Base-by-base conservation (phyloP, 2,113 vertebrate species). In the Hylia prasina region DNA sequence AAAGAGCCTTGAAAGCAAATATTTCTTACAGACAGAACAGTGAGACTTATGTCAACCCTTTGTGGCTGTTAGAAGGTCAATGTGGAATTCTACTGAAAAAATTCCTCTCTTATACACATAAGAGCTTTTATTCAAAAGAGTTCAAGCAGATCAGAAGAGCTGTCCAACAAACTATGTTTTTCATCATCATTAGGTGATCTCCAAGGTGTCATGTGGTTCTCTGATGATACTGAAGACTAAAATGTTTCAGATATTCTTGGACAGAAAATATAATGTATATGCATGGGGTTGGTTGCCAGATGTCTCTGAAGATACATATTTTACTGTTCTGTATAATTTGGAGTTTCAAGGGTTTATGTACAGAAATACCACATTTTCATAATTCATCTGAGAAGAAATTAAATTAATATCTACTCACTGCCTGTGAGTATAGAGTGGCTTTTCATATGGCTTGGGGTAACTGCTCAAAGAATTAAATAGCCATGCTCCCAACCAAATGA, bases 141-240 rank as follows among this genome's bases (percentile, higher is more conserved):
- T 51, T 92, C 42, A 90, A 86, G 39, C 42, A 65, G 35, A 93
- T 47, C 60, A 94, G 60, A 93, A 60, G 39, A 87, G 22, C 72
- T 75, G 47, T 75, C 60, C 64, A 68, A 83, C 44, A 81, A 83
- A 63, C 24, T 35, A 50, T 0, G 0, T 23, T 89, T 54, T 89
- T 81, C 80, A 89, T 96, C 95, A 95, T 81, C 87, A 68, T 92
- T 91, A 92, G 15, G 60, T 89, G 44, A 89, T 90, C 89, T 92
- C 94, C 28, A 73, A 84, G 72, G 89, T 89, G 51, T 81, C 1
- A 0, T 94, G 54, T 80, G 42, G n/a, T 9, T 80, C 63, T 89
- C 61, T 92, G 31, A 91, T 66, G 24, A 8, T 64, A 48, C 3
- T 44, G 83, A 94, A 84, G 35, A 77, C 24, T 48, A 31, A 75